Evolutionary conservation across 2,888 invertebrate species (phyloP).

Genomic region (Diaprepes abbreviatus): DNA sequence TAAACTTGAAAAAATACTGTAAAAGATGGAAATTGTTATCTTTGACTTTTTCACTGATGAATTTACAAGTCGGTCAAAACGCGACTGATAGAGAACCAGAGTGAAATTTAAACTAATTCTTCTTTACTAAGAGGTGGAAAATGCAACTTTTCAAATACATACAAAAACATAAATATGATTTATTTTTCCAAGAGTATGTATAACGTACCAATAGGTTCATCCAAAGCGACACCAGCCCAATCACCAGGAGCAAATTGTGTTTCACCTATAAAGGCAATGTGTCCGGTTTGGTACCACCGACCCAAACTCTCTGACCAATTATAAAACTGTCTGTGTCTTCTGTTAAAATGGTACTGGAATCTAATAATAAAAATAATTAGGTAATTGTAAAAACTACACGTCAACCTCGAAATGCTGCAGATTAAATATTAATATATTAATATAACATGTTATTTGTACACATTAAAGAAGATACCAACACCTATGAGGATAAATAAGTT

Average conservation of each 20-base stretch:
- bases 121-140: no score
- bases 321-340: constrained; percentile 96
- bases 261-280: constrained; percentile 94
- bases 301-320: constrained; percentile 95
- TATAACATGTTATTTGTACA: not conserved
- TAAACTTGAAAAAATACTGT: no score
- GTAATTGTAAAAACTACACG: not conserved
- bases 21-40: no score
- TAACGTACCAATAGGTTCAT: constrained; percentile 91
- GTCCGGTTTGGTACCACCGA: constrained; percentile 93
- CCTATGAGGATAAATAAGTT: not conserved
- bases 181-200: no score
- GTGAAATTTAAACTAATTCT: no score
- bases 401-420: not conserved
- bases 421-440: not conserved
- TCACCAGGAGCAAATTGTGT: constrained; percentile 98
- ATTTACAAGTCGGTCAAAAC: no score
- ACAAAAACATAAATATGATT: no score
- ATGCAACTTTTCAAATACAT: no score
- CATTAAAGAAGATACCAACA: constrained; percentile 26
- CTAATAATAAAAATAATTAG: constrained; percentile 67
- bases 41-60: no score
- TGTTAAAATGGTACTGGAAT: constrained; percentile 86
- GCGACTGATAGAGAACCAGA: no score
- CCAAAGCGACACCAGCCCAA: constrained; percentile 98